phyloP scores from a whole-genome alignment of 2,113 vertebrate species.

The Nanorana parkeri region DNA sequence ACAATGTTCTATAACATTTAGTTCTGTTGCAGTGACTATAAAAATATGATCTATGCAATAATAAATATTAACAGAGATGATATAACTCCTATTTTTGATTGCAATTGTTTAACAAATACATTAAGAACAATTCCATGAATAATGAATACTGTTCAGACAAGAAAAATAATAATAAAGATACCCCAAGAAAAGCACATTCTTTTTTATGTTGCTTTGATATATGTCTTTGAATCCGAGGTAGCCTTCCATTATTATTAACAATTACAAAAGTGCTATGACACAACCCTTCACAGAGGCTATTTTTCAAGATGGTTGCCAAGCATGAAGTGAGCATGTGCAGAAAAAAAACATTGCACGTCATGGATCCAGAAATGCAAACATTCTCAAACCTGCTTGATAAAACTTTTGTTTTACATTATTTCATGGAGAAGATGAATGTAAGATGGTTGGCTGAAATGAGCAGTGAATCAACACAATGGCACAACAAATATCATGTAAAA shows the following conservation, averaged over 20 bases:
- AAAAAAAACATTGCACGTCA: background rate
- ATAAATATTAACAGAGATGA: constrained; percentile 25
- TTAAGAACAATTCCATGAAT: constrained; percentile 37
- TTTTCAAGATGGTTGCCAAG: constrained; percentile 69
- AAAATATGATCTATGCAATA: constrained; percentile 52
- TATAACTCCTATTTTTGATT: constrained; percentile 31
- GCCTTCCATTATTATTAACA: constrained; percentile 74
- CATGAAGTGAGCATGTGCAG: constrained; percentile 60
- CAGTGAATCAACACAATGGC: background rate
- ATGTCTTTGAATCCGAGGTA: constrained; percentile 80
- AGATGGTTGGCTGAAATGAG: background rate
- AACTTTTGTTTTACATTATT: background rate
- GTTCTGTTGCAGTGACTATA: constrained; percentile 33
- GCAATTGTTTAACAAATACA: constrained; percentile 36
- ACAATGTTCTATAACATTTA: constrained; percentile 27
- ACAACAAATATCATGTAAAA: background rate
- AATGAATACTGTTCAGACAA: constrained; percentile 34
- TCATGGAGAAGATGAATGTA: background rate
- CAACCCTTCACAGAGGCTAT: constrained; percentile 70
- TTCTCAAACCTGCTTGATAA: background rate
- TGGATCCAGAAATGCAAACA: background rate
- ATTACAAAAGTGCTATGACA: constrained; percentile 76
- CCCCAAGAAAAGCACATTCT: constrained; percentile 76
- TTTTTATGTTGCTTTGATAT: constrained; percentile 72
- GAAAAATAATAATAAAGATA: constrained; percentile 64